Evolutionary conservation across 2,797 vertebrate genomes (phyloP).

Genomic region (Potorous gilbertii): DNA sequence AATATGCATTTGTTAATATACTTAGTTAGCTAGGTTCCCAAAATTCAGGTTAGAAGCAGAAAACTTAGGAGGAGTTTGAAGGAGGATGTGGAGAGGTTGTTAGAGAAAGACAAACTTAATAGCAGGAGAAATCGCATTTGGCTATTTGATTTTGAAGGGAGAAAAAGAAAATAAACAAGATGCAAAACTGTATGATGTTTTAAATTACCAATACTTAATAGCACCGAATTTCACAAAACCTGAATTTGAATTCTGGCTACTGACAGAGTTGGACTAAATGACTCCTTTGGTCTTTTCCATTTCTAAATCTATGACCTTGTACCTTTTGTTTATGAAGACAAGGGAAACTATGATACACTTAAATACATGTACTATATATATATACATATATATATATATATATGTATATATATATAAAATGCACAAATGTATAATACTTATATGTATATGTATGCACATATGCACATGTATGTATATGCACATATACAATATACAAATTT

Average conservation of each 20-base stretch:
- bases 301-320: not conserved
- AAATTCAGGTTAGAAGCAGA: not conserved
- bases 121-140: not conserved
- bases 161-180: not conserved
- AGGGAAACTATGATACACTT: not conserved
- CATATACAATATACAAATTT: too few species aligned
- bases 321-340: too few species aligned
- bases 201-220: not conserved
- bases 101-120: not conserved
- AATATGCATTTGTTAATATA: not conserved
- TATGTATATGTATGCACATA: too few species aligned
- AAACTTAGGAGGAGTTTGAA: not conserved
- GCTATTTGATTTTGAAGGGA: not conserved
- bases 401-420: too few species aligned
- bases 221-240: not conserved
- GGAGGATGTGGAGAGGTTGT: not conserved
- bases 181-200: not conserved
- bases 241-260: not conserved
- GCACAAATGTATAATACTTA: too few species aligned
- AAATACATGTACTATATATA: not conserved
- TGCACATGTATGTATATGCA: too few species aligned
- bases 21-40: not conserved
- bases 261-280: not conserved
- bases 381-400: not conserved
- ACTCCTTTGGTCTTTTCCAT: not conserved